A percentile compares a stretch with the other conserved stretches of the same genome.
These are phyloP conservation scores for Hirudo medicinalis DNA, from an alignment of 1,140 invertebrate genomes.

Conservation along the genomic window DNA sequence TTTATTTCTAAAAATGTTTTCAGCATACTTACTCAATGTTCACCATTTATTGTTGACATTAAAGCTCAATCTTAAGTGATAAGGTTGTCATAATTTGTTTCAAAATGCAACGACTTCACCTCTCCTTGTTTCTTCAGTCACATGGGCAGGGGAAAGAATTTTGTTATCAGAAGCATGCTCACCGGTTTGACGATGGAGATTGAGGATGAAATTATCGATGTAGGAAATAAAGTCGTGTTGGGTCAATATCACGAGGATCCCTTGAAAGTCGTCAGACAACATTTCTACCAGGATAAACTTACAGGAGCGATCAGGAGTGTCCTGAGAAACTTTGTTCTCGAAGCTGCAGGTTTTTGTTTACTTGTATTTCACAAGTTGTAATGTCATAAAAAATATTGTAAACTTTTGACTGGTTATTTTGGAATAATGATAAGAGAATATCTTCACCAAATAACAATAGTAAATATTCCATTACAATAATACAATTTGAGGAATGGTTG, in stretches of 20 bases:
- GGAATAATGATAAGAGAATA: too few species aligned
- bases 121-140: neutral
- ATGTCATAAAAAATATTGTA: too few species aligned
- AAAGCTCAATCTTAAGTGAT: too few species aligned
- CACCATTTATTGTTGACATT: neutral
- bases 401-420: too few species aligned
- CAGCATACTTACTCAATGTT: neutral
- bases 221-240: neutral
- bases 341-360: neutral
- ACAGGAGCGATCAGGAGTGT: conserved; percentile 18
- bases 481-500: too few species aligned
- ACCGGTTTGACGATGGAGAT: conserved; percentile 5
- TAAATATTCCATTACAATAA: too few species aligned
- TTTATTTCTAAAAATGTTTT: neutral
- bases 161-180: conserved; percentile 12
- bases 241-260: neutral
- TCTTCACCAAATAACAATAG: too few species aligned
- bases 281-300: conserved; percentile 15
- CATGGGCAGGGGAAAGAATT: conserved; percentile 13
- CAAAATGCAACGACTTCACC: neutral
- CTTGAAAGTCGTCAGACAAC: neutral
- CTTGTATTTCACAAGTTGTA: too few species aligned
- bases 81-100: neutral
- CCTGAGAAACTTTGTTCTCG: conserved; percentile 4
- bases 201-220: conserved; percentile 6